phyloP scores from a whole-genome alignment of 30 jellyfish, hydroid and myxozoan genomes.

The Pseudorhiza aurosa region DNA sequence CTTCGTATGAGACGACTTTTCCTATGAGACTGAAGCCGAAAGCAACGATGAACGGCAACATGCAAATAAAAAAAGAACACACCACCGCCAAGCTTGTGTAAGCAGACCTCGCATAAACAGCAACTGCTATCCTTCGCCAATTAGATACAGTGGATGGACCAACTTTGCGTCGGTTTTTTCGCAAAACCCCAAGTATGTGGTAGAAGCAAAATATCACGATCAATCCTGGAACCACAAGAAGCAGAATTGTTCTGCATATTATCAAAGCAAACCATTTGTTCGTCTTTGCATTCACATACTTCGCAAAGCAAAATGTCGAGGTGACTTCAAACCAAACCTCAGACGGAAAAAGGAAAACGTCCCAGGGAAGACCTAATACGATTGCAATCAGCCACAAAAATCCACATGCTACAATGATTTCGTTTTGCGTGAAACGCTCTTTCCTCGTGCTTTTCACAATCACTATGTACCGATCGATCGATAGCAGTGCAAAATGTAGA shows the following conservation, averaged over 20 bases:
- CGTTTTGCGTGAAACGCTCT: slow-evolving; percentile 23
- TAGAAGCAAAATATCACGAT: slow-evolving; percentile 48
- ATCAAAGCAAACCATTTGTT: not conserved
- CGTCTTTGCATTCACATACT: not conserved
- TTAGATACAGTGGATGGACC: slow-evolving; percentile 74
- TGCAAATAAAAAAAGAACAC: slow-evolving; percentile 48
- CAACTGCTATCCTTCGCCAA: slow-evolving; percentile 78
- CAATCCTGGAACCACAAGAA: slow-evolving; percentile 37
- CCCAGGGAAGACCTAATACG: slow-evolving; percentile 59
- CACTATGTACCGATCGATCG: slow-evolving; percentile 62
- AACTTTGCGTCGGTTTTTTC: slow-evolving; percentile 72
- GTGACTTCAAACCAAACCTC: slow-evolving; percentile 49
- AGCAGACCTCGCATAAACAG: slow-evolving; percentile 75
- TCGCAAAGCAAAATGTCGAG: slow-evolving; percentile 33
- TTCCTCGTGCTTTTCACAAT: slow-evolving; percentile 46
- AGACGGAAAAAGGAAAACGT: slow-evolving; percentile 11
- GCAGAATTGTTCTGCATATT: slow-evolving; percentile 2
- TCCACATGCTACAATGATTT: slow-evolving; percentile 2
- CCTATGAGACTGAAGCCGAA: slow-evolving; percentile 30
- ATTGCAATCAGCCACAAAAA: slow-evolving; percentile 35
- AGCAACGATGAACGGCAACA: slow-evolving; percentile 32
- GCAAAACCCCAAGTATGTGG: slow-evolving; percentile 31
- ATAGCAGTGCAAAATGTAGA: slow-evolving; percentile 36
- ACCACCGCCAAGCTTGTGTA: slow-evolving; percentile 58
- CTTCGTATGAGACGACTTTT: slow-evolving; percentile 14